Conservation (phyloP, 2,888 invertebrate genomes). For the Tipula helvola region DNA sequence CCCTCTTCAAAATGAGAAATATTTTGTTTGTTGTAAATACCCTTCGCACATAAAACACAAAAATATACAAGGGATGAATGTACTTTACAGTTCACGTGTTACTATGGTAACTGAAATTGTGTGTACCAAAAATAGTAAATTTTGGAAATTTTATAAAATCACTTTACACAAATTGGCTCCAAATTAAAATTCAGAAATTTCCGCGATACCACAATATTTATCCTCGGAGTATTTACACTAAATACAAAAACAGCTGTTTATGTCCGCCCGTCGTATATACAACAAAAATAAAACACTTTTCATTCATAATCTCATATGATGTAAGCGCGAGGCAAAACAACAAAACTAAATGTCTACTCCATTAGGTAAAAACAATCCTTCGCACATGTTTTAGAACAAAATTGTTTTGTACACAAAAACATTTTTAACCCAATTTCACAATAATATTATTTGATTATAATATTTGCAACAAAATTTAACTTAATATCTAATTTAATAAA, state of each 20-base stretch:
- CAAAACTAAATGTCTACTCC: background rate
- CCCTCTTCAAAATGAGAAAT: background rate
- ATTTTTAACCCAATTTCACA: background rate
- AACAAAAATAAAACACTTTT: background rate
- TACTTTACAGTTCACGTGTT: background rate
- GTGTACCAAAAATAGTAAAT: background rate
- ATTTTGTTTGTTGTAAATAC: background rate
- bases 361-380: background rate
- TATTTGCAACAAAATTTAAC: too few species aligned
- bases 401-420: background rate
- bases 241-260: background rate
- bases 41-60: background rate
- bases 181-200: background rate
- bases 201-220: background rate
- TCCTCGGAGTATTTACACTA: background rate
- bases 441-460: background rate
- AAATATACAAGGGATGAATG: background rate
- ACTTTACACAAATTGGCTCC: background rate
- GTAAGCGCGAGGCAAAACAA: background rate
- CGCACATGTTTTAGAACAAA: background rate
- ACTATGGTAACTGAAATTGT: background rate
- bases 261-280: background rate
- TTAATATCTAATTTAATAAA: background rate
- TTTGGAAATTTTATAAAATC: background rate
- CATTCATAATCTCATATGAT: background rate